Percentiles rank a stretch among this genome's conserved stretches.
Conservation (phyloP, 1,140 invertebrate species). For the Papilio dardanus region DNA sequence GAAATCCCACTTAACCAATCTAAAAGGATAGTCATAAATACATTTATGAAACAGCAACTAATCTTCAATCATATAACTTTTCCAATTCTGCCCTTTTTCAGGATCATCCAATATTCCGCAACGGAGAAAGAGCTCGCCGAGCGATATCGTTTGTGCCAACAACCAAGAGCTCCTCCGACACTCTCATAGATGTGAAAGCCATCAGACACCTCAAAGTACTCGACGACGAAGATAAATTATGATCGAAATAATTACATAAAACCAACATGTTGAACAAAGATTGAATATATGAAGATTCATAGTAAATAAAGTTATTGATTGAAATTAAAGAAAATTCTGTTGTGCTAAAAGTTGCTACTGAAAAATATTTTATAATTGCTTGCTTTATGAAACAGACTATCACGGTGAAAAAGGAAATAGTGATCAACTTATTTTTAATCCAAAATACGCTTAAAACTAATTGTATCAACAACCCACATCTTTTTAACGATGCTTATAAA, state of each 20-base stretch:
- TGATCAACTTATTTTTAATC: not conserved
- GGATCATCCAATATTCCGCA: slow-evolving; percentile 68
- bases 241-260: slow-evolving; percentile 40
- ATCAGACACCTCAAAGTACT: slow-evolving; percentile 69
- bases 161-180: slow-evolving; percentile 77
- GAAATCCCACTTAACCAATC: not conserved
- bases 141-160: slow-evolving; percentile 76
- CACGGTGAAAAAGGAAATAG: not conserved
- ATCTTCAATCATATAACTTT: not conserved
- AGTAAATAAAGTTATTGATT: not conserved
- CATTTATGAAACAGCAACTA: too few relatives aligned
- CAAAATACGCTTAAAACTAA: not conserved
- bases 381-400: not conserved
- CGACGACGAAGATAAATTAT: slow-evolving; percentile 67
- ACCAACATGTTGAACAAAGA: not conserved
- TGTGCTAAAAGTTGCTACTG: too few relatives aligned
- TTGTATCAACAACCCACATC: not conserved
- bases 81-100: slow-evolving; percentile 42
- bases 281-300: not conserved
- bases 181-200: slow-evolving; percentile 71
- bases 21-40: too few relatives aligned
- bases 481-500: not conserved
- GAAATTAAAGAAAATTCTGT: not conserved
- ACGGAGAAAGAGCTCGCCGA: slow-evolving; percentile 68
- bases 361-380: too few relatives aligned